Percentiles rank a stretch among this genome's conserved stretches.
Evolutionary conservation across 2,113 vertebrate species (phyloP).

Genomic region (Xyliphius kryptos): DNA sequence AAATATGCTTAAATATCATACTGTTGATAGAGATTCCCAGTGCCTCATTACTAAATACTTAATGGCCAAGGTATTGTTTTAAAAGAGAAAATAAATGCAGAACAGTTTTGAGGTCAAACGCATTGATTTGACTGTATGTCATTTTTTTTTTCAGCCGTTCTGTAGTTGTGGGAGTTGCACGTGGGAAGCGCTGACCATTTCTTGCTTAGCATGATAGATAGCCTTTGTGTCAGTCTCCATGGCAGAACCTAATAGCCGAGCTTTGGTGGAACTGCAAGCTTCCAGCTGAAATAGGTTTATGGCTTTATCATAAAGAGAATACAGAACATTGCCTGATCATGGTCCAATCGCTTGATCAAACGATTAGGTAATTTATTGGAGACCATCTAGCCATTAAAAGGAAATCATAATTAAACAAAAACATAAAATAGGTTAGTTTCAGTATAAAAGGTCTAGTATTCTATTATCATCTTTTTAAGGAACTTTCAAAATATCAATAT

Average conservation of each 20-base stretch:
- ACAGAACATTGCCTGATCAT: slow-evolving; percentile 5
- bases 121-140: slow-evolving; percentile 1
- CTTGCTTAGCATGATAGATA: slow-evolving; percentile 1
- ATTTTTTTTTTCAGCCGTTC: neutral
- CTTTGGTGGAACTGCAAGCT: slow-evolving; percentile 3
- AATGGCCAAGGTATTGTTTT: neutral
- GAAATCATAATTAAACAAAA: no score
- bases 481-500: neutral
- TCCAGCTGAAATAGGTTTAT: slow-evolving; percentile 19
- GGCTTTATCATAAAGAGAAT: neutral
- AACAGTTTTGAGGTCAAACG: neutral
- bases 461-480: no score
- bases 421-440: no score
- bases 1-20: slow-evolving; percentile 10
- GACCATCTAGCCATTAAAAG: neutral
- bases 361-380: slow-evolving; percentile 8
- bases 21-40: slow-evolving; percentile 9
- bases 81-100: neutral
- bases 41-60: slow-evolving; percentile 19
- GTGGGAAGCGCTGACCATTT: slow-evolving; percentile 5
- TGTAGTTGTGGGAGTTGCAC: neutral
- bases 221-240: slow-evolving; percentile 6
- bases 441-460: no score
- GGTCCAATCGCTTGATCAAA: slow-evolving; percentile 7
- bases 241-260: slow-evolving; percentile 8